These are phyloP conservation scores for Lytechinus pictus DNA, from an alignment of 35 echinoderm and acorn worm genomes.

Conservation along the genomic window DNA sequence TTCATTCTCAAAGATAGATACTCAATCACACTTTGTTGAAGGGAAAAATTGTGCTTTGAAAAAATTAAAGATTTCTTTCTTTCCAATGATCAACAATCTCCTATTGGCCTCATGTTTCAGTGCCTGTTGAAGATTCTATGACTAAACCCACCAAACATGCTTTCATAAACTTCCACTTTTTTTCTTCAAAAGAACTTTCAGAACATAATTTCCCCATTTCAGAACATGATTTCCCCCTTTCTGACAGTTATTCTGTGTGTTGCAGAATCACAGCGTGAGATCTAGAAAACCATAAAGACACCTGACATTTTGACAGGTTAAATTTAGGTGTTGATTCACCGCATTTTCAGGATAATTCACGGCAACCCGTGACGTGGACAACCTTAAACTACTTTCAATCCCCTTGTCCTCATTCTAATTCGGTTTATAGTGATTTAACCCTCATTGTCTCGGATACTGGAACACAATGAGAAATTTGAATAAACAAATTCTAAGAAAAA, in stretches of 20 bases:
- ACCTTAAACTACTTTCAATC: constrained; percentile 7
- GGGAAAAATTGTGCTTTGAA: too few species aligned
- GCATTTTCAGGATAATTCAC: background rate
- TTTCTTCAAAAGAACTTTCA: too few species aligned
- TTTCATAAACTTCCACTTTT: too few species aligned
- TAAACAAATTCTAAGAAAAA: background rate
- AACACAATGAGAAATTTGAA: background rate
- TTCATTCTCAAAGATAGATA: too few species aligned
- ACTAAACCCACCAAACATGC: too few species aligned
- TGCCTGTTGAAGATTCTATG: too few species aligned
- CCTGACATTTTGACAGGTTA: constrained; percentile 9
- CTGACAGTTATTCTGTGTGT: background rate
- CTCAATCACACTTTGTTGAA: too few species aligned
- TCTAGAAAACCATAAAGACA: background rate
- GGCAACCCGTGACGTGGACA: constrained; percentile 7
- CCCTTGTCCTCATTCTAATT: background rate
- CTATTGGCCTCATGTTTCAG: too few species aligned
- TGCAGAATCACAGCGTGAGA: background rate
- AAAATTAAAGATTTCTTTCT: too few species aligned
- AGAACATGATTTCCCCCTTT: background rate
- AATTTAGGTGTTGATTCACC: constrained; percentile 36
- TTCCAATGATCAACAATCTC: too few species aligned
- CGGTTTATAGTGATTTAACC: background rate
- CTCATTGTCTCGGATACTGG: background rate
- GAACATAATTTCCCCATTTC: too few species aligned